Evolutionary conservation across 2,113 vertebrate species (phyloP), one percentile per base, ranked within the genome.

Genomic region (Rallus limicola): DNA sequence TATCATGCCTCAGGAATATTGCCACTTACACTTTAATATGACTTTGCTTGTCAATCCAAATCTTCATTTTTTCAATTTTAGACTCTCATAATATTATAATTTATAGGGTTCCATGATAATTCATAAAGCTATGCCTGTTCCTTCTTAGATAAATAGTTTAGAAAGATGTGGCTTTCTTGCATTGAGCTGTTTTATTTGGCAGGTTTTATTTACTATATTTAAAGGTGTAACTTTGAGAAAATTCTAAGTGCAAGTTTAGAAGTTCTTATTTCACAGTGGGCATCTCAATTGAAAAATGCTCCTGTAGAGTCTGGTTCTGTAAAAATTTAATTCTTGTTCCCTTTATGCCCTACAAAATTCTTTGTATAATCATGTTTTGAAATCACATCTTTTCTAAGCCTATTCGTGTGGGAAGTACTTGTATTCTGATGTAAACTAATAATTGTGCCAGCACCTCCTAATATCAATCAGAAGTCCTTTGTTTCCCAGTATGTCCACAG

Each of bases 1-100:
- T 94, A 69, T 88, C 50, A 31, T 56, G 71, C 88, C 40, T 88
- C 40, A 68, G 95, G 81, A 95, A 88, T 94, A 81, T 92, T 95
- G 58, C 79, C 62, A 74, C 83, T 95, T 91, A 63, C 31, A 48
- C 78, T 95, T 94, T 91, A 78, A 72, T 96, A 95, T 83, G 79
- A 64, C 63, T 78, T 89, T 16, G 48, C 42, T 94, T 93, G 92
- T 79, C 58, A 77, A 7, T 88, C 65, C 76, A 67, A 86, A 63
- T 58, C 63, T 92, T 82, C 28, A 0, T 28, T 70, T 93, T 86
- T 91, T 2, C 67, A 56, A 68, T 91, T 84, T 93, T 78, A 88
- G 88, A 48, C 28, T 90, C 60, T 79, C 6, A 34, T 78, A 74
- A 42, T 68, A 6, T 55, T 90, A 16, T 28, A 59, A 75, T 79